Evolutionary conservation across 2,797 vertebrate species (phyloP).

Genomic region (Chaenodraco wilsoni): DNA sequence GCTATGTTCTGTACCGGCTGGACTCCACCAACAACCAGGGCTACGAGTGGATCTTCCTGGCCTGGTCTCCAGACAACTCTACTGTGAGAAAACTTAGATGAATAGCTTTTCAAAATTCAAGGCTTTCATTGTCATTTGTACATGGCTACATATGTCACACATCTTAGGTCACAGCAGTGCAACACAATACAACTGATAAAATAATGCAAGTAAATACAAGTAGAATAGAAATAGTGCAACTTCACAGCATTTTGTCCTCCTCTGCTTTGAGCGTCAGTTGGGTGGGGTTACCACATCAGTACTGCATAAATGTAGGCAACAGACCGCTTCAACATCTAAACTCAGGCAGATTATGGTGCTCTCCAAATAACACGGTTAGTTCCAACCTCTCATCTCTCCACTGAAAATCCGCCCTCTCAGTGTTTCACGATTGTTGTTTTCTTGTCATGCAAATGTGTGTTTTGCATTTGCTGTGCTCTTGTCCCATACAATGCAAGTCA

Average conservation of each 20-base stretch:
- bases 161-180: too few species aligned
- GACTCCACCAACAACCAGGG: constrained; percentile 97
- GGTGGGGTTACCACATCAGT: constrained; percentile 68
- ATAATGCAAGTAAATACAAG: too few species aligned
- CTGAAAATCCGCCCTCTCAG: constrained; percentile 1
- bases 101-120: constrained; percentile 31
- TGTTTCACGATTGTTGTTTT: constrained; percentile 6
- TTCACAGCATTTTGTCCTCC: constrained; percentile 36
- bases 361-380: constrained; percentile 16
- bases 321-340: constrained; percentile 50
- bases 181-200: too few species aligned
- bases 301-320: constrained; percentile 12
- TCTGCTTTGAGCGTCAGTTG: constrained; percentile 39
- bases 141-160: too few species aligned
- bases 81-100: constrained; percentile 84
- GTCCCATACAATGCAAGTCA: not conserved
- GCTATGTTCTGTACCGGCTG: constrained; percentile 94
- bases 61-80: constrained; percentile 95
- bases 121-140: too few species aligned
- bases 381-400: constrained; percentile 9
- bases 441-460: constrained; percentile 18
- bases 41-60: constrained; percentile 96
- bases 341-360: constrained; percentile 13
- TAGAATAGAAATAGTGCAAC: not conserved
- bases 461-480: constrained; percentile 8